A percentile compares a stretch with the other conserved stretches of the same genome.
Conservation (phyloP, 2,888 invertebrate species). For the Ethmia dodecea region DNA sequence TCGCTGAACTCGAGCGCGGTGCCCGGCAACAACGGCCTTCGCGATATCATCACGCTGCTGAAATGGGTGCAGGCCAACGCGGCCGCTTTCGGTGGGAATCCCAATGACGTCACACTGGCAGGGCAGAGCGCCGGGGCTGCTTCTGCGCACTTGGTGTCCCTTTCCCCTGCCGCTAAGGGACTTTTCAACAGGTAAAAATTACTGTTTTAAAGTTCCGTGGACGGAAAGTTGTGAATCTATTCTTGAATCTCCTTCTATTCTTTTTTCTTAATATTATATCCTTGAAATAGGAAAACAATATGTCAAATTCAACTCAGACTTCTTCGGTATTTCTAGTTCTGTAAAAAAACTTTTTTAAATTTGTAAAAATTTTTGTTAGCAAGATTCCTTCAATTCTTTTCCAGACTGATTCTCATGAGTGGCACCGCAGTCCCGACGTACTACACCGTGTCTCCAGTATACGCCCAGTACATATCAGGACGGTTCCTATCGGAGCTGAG, state of each 20-base stretch:
- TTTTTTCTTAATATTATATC: too few species aligned
- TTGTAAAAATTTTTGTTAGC: too few species aligned
- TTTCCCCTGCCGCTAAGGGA: constrained; percentile 47
- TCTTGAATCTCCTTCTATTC: too few species aligned
- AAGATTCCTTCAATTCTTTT: too few species aligned
- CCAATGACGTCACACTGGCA: constrained; percentile 51
- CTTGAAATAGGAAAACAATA: too few species aligned
- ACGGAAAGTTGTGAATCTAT: too few species aligned
- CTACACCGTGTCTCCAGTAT: constrained; percentile 43
- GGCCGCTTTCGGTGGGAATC: constrained; percentile 54
- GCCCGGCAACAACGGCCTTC: constrained; percentile 68
- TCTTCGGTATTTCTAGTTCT: too few species aligned
- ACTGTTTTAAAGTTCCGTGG: neutral
- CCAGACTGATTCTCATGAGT: constrained; percentile 57
- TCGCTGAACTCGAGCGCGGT: constrained; percentile 46
- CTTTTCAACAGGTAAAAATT: constrained; percentile 45
- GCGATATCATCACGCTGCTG: constrained; percentile 57
- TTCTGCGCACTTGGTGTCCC: constrained; percentile 46
- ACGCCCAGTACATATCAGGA: constrained; percentile 34
- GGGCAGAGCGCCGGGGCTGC: constrained; percentile 65
- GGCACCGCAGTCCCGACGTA: constrained; percentile 44
- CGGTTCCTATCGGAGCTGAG: constrained; percentile 58
- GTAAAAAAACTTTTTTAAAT: too few species aligned
- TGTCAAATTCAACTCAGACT: too few species aligned
- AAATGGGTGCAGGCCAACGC: constrained; percentile 60